Percentiles rank a stretch among this genome's conserved stretches.
Conservation (phyloP, 2,113 vertebrate species). For the Scophthalmus maximus region DNA sequence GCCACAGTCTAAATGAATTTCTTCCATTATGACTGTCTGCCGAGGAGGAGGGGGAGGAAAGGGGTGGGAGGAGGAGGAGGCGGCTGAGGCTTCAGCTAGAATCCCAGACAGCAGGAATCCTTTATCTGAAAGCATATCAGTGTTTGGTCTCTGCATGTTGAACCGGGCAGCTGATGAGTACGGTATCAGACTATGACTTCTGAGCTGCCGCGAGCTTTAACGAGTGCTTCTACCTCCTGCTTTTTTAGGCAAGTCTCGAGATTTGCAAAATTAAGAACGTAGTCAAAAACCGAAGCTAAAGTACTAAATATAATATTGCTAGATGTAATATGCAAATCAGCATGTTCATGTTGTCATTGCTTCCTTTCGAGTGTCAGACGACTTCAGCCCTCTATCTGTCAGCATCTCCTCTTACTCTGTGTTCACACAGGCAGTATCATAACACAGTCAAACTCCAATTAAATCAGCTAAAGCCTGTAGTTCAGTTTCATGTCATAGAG, state of each 20-base stretch:
- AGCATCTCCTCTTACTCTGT: not conserved
- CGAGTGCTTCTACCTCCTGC: constrained; percentile 18
- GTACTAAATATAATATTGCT: too few relatives aligned
- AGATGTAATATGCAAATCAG: not conserved
- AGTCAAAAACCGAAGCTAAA: too few relatives aligned
- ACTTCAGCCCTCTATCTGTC: not conserved
- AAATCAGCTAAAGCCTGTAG: too few relatives aligned
- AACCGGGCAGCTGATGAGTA: constrained; percentile 22
- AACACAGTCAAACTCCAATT: not conserved
- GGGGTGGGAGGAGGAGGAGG: not conserved
- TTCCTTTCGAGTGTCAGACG: not conserved
- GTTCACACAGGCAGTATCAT: too few relatives aligned
- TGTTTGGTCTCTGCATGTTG: constrained; percentile 23
- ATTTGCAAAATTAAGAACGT: too few relatives aligned
- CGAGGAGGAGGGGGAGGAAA: not conserved
- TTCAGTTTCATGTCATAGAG: too few relatives aligned
- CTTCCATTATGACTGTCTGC: constrained; percentile 44
- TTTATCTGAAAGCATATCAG: constrained; percentile 24
- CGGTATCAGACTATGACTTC: constrained; percentile 4
- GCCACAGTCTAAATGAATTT: constrained; percentile 50
- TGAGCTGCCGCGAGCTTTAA: constrained; percentile 7
- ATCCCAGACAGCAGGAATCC: constrained; percentile 4
- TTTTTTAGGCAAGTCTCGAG: too few relatives aligned
- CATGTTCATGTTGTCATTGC: not conserved
- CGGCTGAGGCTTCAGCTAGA: constrained; percentile 4